These are phyloP conservation scores for Stichodactyla helianthus DNA, from an alignment of 64 coral and sea anemone genomes.

Conservation along the genomic window DNA sequence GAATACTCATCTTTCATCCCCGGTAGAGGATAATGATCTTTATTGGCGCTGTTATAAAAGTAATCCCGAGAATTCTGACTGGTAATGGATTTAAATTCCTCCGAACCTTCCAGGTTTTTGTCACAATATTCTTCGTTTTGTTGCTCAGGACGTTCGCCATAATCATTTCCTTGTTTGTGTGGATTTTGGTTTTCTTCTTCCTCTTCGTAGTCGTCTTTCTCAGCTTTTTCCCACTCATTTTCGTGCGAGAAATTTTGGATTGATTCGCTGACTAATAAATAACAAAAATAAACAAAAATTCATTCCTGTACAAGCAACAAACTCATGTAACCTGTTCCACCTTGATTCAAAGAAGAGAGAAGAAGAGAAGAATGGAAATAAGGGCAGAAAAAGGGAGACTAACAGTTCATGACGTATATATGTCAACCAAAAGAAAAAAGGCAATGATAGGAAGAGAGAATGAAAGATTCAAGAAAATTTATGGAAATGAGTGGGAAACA, in stretches of 20 bases:
- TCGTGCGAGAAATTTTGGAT: not conserved
- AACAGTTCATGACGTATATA: too few relatives aligned
- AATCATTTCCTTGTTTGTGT: not conserved
- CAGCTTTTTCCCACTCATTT: not conserved
- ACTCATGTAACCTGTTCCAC: too few relatives aligned
- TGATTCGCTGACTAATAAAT: not conserved
- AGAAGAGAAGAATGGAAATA: too few relatives aligned
- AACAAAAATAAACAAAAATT: not conserved
- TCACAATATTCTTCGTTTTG: not conserved
- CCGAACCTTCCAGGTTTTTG: not conserved
- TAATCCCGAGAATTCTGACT: not conserved
- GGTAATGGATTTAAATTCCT: not conserved
- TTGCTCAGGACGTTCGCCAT: not conserved
- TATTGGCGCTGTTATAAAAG: not conserved
- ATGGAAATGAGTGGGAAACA: too few relatives aligned
- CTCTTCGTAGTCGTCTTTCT: not conserved
- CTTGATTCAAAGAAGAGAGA: too few relatives aligned
- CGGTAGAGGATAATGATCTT: not conserved
- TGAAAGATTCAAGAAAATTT: too few relatives aligned
- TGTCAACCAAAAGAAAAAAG: too few relatives aligned
- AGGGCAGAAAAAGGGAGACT: too few relatives aligned
- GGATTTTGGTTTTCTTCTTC: not conserved
- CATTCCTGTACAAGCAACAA: too few relatives aligned
- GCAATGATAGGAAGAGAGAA: too few relatives aligned
- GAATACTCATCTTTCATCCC: not conserved